Conservation (phyloP, 2,888 invertebrate genomes). For the Orthosia cruda region DNA sequence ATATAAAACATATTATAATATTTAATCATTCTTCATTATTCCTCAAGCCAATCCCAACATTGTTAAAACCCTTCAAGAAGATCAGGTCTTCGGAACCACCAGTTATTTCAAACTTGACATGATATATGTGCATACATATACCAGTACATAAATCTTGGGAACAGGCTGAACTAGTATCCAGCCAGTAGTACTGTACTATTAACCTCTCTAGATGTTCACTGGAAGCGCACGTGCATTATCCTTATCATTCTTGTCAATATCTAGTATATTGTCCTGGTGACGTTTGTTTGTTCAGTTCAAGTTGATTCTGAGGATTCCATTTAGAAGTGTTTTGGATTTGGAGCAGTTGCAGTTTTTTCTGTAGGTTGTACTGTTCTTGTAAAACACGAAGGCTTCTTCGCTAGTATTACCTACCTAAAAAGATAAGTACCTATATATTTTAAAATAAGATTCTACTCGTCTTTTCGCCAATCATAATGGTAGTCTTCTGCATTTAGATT, state of each 20-base stretch:
- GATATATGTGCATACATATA: conserved; percentile 56
- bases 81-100: conserved; percentile 13
- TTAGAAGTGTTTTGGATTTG: neutral
- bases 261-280: conserved; percentile 56
- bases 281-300: conserved; percentile 54
- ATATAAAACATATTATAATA: neutral
- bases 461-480: neutral
- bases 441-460: no score
- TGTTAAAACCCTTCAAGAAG: conserved; percentile 21
- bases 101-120: conserved; percentile 30
- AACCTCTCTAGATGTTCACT: conserved; percentile 49
- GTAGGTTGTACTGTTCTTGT: neutral
- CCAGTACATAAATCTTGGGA: conserved; percentile 42
- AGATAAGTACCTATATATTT: no score
- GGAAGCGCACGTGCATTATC: conserved; percentile 56
- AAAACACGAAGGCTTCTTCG: no score
- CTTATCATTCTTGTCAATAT: conserved; percentile 66
- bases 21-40: neutral
- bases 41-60: conserved; percentile 1
- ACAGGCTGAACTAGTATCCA: conserved; percentile 37
- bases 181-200: conserved; percentile 41
- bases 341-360: conserved; percentile 4
- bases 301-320: conserved; percentile 51
- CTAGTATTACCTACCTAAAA: no score
- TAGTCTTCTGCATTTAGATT: neutral